Percentiles rank a stretch among this genome's conserved stretches.
Evolutionary conservation across 1,140 invertebrate genomes (phyloP).

Genomic region (Geopemphigus sp.): DNA sequence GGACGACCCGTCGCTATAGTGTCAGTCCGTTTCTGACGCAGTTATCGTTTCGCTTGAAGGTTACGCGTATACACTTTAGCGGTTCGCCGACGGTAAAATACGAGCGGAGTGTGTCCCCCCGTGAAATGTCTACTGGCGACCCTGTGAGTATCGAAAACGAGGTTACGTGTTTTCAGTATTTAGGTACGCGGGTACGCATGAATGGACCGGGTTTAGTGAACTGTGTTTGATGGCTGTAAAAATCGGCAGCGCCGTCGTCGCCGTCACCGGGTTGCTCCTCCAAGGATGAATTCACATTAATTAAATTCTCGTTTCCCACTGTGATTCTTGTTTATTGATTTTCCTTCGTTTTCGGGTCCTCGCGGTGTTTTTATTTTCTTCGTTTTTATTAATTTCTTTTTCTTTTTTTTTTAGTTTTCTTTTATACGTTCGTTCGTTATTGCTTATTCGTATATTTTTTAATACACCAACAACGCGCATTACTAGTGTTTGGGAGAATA

Average conservation of each 20-base stretch:
- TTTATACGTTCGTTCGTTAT: not conserved
- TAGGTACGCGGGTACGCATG: conserved; percentile 42
- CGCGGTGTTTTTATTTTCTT: conserved; percentile 30
- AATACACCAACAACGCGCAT: not conserved
- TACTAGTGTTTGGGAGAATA: not conserved
- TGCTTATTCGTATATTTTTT: conserved; percentile 19
- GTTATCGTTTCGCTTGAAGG: too few species aligned
- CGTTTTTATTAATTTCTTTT: conserved; percentile 25
- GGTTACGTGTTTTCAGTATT: conserved; percentile 32
- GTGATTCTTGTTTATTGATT: conserved; percentile 47
- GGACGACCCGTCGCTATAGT: too few species aligned
- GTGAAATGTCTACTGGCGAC: conserved; percentile 1
- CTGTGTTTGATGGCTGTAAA: conserved; percentile 32
- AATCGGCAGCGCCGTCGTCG: conserved; percentile 2
- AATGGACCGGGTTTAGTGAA: conserved; percentile 38
- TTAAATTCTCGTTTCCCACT: conserved; percentile 45
- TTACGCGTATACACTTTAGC: not conserved
- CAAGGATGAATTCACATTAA: conserved; percentile 49
- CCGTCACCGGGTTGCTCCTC: conserved; percentile 36
- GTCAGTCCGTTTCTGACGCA: too few species aligned
- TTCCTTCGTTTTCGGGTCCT: conserved; percentile 28
- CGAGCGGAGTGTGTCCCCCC: not conserved
- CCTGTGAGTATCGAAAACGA: conserved; percentile 38
- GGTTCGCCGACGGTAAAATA: not conserved
- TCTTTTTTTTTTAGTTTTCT: conserved; percentile 1